Evolutionary conservation across 2,113 vertebrate genomes (phyloP).

Genomic region (Aegotheles bennettii): DNA sequence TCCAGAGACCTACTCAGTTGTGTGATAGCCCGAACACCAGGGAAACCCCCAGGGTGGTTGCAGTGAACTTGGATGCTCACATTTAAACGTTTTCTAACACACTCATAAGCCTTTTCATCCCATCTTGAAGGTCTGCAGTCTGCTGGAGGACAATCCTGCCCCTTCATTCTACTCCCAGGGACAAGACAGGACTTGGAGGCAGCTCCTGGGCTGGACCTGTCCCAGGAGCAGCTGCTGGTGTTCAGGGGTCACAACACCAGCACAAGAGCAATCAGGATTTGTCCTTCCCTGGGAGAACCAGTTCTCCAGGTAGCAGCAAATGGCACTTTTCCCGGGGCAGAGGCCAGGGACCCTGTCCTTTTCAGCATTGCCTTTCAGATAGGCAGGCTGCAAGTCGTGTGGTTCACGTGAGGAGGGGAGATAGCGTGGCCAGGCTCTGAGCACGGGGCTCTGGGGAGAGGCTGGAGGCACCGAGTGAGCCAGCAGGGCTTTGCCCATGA

Average conservation of each 20-base stretch:
- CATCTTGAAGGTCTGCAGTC: not conserved
- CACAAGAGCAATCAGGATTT: not conserved
- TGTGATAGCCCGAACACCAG: not conserved
- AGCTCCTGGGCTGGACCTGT: not conserved
- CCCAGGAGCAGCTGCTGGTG: not conserved
- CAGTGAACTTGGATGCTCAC: not conserved
- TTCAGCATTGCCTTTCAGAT: not conserved
- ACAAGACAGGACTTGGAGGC: not conserved
- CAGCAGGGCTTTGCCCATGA: slow-evolving; percentile 33
- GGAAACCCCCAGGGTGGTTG: not conserved
- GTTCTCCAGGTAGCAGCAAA: not conserved
- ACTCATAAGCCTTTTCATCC: not conserved
- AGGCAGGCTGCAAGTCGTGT: not conserved
- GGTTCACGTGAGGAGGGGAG: not conserved
- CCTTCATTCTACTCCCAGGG: not conserved
- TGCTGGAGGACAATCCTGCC: not conserved
- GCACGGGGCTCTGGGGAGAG: rapidly evolving
- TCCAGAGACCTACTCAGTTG: not conserved
- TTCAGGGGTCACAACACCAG: not conserved
- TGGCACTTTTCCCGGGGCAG: not conserved
- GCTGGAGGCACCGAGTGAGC: not conserved
- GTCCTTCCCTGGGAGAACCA: not conserved
- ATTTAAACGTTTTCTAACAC: not conserved
- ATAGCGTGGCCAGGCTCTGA: not conserved
- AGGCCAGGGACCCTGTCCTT: not conserved